Evolutionary conservation across 2,888 invertebrate genomes (phyloP).

Genomic region (Leptopterna dolabrata): DNA sequence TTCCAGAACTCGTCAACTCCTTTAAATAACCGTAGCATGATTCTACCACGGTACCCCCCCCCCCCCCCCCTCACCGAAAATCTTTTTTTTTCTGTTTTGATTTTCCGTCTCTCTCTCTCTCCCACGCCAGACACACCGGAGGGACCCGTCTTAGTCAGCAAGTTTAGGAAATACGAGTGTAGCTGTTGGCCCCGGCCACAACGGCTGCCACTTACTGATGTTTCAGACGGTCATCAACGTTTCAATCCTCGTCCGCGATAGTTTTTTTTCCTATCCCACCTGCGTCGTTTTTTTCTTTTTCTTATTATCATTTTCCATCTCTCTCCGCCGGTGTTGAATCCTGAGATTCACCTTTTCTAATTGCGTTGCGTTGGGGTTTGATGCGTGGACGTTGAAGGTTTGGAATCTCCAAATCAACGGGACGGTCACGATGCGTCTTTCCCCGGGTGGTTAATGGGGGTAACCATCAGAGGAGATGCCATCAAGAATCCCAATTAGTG

Average conservation of each 20-base stretch:
- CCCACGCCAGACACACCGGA: neutral
- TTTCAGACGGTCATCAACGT: constrained; percentile 47
- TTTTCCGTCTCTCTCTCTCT: constrained; percentile 31
- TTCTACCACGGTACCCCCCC: neutral
- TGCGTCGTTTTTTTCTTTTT: neutral
- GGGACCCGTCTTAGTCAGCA: constrained; percentile 41
- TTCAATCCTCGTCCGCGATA: constrained; percentile 37
- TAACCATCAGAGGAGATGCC: neutral
- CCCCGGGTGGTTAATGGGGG: neutral
- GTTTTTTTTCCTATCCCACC: neutral
- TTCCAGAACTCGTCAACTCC: constrained; percentile 39
- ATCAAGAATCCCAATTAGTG: neutral
- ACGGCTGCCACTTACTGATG: constrained; percentile 34
- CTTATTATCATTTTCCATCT: constrained; percentile 10
- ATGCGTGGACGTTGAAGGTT: neutral
- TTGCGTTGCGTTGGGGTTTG: constrained; percentile 14
- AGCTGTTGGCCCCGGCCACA: constrained; percentile 4
- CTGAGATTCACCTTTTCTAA: constrained; percentile 48
- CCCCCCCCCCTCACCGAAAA: too few species aligned
- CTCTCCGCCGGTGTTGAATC: neutral
- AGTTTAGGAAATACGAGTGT: constrained; percentile 50
- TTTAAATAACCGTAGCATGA: constrained; percentile 51
- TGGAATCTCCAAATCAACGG: constrained; percentile 20
- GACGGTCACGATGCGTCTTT: constrained; percentile 25
- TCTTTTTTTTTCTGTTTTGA: neutral